Base-by-base conservation (phyloP, 2,888 invertebrate genomes). In the Ferdinandea cuprea region DNA sequence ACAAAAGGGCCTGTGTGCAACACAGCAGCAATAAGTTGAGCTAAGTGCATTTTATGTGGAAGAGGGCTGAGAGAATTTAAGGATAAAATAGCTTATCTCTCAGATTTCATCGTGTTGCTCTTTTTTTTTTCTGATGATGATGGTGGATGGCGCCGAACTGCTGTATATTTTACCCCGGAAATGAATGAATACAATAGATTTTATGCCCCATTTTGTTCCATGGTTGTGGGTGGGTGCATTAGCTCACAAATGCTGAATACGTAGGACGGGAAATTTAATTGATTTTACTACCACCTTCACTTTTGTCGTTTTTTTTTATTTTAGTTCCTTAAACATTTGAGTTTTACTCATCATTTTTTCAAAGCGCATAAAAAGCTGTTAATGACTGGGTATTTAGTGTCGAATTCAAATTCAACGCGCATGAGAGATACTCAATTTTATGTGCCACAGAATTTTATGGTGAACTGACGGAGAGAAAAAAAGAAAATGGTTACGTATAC, bases 21-120 rank as follows among this genome's bases (percentile, higher is more conserved):
- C 63, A 69, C 63, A 74, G 69, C 65, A 59, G 76, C 80, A 81
- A 71, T 81, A 81, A 81, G 76, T 81, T 81, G 76, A 59, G 40
- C 61, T 81, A 80, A 80, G 80, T 80, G 80, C 69, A 69, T 80
- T 80, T 80, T 74, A 69, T 74, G 58, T 48, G 28, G 9, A 2
- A 25, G 35, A 32, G 21, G 40, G 72, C 25, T 46, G 69, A 56
- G 52, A 42, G 80, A 71, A 71, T 81, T 74, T 76, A 69, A 59
- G 76, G 69, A 76, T 80, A 71, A 76, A 80, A 56, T 80, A 69
- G 80, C 46, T 80, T 80, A 81, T 76, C 76, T 69, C 44, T 50
- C 21, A 21, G 50, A 63, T 56, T 42, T 52, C 0, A 6, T 54
- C n/a, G n/a, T n/a, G n/a, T n/a, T n/a, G n/a, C n/a, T n/a, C n/a